Evolutionary conservation across 2,797 vertebrate species (phyloP), one percentile per base, ranked within the genome.

Genomic region (Bufotes viridis): DNA sequence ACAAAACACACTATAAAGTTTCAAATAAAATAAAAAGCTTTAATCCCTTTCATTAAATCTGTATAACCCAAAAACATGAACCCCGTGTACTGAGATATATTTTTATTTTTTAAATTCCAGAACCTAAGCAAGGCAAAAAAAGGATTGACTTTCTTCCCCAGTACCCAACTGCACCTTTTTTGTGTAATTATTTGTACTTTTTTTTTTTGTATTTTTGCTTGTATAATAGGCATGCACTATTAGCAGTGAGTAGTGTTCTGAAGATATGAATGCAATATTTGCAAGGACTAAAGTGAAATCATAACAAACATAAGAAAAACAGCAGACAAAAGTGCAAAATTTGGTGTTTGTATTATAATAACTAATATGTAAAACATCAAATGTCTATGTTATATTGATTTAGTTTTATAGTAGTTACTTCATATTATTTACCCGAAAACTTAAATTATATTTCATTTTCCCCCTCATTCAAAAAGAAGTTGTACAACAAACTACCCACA

Each of bases 1-100:
- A 97, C 93, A 97, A 97, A 94, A 95, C 94, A 91, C 90, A 91
- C 91, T 92, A 92, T 86, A 82, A 93, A 74, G 69, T 70, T 18
- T 58, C 90, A 92, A 92, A 93, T 93, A 92, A 92, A 94, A 89
- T 91, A 93, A 94, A 94, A 94, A 93, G 90, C 92, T 93, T 91
- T 92, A 92, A 92, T 91, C 90, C 90, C 91, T 90, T 87, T 90
- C 58, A 87, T 90, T 78, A 92, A 91, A 90, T 91, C 90, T 93
- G 92, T 92, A 94, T 88, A 92, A 90, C 87, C 92, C 93, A 90
- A 57, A 13, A 82, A 53, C 34, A 83, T 82, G 49, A 78, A 61
- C 65, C 85, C 75, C 42, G 53, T 78, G 78, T 53, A 57, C 60
- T 63, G 80, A 78, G 84, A 86, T 89, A 69, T 82, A 70, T 26